Base-by-base conservation (phyloP, 2,113 vertebrate genomes). In the Albula glossodonta region DNA sequence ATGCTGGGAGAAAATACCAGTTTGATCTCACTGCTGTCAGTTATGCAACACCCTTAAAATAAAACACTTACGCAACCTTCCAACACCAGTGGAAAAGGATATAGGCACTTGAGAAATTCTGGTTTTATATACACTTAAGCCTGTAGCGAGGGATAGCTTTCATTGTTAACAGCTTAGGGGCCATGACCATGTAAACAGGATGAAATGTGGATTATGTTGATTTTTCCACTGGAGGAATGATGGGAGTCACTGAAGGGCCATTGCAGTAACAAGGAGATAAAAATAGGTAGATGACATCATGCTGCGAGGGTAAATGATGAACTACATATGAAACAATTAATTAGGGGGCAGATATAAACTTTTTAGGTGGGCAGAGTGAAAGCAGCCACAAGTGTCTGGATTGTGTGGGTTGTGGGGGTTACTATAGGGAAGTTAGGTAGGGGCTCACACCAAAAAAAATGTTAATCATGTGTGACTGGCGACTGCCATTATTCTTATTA, bases 21-120 rank as follows among this genome's bases (percentile, higher is more conserved):
- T 56, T 50, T 87, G 63, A n/a, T 87, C 52, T 81, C 50, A 53
- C 31, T 74, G 31, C 19, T 4, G 48, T 80, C 66, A 19, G 57
- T 87, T 89, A 86, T 83, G 49, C 83, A 83, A 82, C 48, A 4
- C 48, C 66, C 60, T 85, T 53, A 83, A 86, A 87, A 86, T 81
- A 78, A 63, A 57, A 48, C 66, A 85, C 85, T 88, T 89, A 78
- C 50, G 78, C 57, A 86, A 85, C 79, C 50, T 78, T 51, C 51
- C 80, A 83, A 82, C 66, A 31, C 51, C 22, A 81, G 51, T 31
- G 70, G 56, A 79, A n/a, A 79, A 80, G 49, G 79, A 82, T 60
- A 81, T 50, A 15, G 79, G 50, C 80, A 83, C 85, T 84, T 86
- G 66, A 83, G 74, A 80, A 78, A 79, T 80, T 85, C 78, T 80